Percentiles rank a stretch among this genome's conserved stretches.
Evolutionary conservation across 2,797 vertebrate species (phyloP).

Genomic region (Australoheros facetus): DNA sequence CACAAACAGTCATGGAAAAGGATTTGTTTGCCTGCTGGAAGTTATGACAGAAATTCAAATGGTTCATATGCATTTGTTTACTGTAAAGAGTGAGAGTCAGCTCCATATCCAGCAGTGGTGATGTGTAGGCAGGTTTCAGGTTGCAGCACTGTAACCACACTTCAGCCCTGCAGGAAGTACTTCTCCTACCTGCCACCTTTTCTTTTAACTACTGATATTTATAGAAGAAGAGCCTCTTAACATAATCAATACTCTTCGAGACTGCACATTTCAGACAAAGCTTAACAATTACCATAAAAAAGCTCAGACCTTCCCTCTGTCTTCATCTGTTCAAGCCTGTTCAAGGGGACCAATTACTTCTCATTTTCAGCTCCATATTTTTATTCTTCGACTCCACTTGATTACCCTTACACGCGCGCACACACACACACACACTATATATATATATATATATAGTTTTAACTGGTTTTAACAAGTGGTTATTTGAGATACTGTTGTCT

Average conservation of each 20-base stretch:
- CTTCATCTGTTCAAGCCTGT: not conserved
- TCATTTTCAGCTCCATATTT: not conserved
- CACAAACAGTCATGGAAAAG: not conserved
- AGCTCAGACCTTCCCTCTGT: not conserved
- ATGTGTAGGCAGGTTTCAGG: conserved; percentile 50
- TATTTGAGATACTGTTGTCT: not conserved
- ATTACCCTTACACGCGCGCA: not conserved
- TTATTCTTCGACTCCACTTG: not conserved
- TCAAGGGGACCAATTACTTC: not conserved
- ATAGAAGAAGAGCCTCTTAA: conserved; percentile 17
- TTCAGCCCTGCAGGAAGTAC: conserved; percentile 22
- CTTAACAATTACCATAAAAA: not conserved
- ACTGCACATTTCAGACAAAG: not conserved
- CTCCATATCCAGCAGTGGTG: conserved; percentile 10
- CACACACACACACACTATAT: too few relatives aligned
- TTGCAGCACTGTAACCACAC: conserved; percentile 33
- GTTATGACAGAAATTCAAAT: conserved; percentile 23
- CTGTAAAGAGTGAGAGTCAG: conserved; percentile 13
- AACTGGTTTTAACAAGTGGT: not conserved
- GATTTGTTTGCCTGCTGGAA: conserved; percentile 41
- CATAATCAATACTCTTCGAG: conserved; percentile 9
- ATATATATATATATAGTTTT: not conserved
- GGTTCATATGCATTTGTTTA: conserved; percentile 12
- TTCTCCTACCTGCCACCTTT: conserved; percentile 15
- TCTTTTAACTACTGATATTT: conserved; percentile 31